Conservation (phyloP, 2,797 vertebrate species). For the Gastrophryne carolinensis region DNA sequence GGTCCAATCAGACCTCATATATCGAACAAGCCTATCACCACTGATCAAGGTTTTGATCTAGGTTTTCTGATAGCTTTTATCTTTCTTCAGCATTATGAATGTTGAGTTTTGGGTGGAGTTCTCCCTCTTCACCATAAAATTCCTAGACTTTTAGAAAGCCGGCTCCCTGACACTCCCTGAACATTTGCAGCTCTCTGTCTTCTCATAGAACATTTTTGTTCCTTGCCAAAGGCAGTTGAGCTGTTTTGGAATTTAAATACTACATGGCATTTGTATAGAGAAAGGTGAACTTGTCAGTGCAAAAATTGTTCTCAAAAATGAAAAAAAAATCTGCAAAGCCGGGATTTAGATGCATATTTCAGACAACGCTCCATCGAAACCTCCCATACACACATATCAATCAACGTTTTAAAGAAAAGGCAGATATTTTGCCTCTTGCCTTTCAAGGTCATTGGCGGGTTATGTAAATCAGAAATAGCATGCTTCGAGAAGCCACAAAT, state of each 20-base stretch:
- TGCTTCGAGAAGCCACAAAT: background rate
- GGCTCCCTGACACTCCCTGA: slow-evolving; percentile 34
- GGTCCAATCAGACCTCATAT: too few species aligned
- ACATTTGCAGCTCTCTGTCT: slow-evolving; percentile 52
- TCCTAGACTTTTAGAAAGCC: background rate
- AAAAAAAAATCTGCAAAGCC: slow-evolving; percentile 28
- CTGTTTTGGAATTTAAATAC: slow-evolving; percentile 63
- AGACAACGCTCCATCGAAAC: slow-evolving; percentile 32
- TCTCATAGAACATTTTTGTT: slow-evolving; percentile 58
- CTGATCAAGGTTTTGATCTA: too few species aligned
- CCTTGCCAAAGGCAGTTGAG: slow-evolving; percentile 56
- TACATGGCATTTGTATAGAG: slow-evolving; percentile 60
- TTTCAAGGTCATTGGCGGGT: slow-evolving; percentile 21
- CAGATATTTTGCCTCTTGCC: slow-evolving; percentile 19
- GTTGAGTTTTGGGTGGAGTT: too few species aligned
- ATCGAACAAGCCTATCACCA: too few species aligned
- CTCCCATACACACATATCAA: slow-evolving; percentile 11
- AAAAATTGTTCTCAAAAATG: slow-evolving; percentile 56
- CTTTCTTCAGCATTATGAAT: too few species aligned
- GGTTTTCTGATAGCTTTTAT: too few species aligned
- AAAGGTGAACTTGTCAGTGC: slow-evolving; percentile 60
- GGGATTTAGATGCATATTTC: slow-evolving; percentile 40
- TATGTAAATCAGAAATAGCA: slow-evolving; percentile 10
- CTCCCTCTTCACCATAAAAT: background rate
- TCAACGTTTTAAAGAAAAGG: slow-evolving; percentile 19